A percentile compares a stretch with the other conserved stretches of the same genome.
Evolutionary conservation across 1,140 invertebrate genomes (phyloP).

Genomic region (Limonius californicus): DNA sequence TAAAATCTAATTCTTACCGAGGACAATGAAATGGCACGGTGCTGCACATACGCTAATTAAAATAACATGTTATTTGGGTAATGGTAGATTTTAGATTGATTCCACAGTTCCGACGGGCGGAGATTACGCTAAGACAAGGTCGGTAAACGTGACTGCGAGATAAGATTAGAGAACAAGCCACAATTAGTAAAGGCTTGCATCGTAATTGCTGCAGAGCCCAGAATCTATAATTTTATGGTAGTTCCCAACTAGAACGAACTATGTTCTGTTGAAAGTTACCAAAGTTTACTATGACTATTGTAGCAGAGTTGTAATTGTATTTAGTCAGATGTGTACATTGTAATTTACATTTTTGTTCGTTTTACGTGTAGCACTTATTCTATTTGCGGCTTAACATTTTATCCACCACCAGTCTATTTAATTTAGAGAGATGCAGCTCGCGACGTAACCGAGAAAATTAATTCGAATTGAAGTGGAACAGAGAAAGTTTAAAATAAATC

Average conservation of each 20-base stretch:
- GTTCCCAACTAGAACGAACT: conserved; percentile 30
- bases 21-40: too few species aligned
- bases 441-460: too few species aligned
- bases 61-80: neutral
- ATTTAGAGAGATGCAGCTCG: too few species aligned
- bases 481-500: too few species aligned
- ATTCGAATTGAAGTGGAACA: too few species aligned
- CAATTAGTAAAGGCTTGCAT: conserved; percentile 37
- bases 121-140: conserved; percentile 6
- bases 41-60: neutral
- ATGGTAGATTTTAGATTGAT: conserved; percentile 8
- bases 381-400: neutral
- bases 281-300: conserved; percentile 4
- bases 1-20: too few species aligned
- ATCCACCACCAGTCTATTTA: too few species aligned
- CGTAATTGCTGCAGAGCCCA: conserved; percentile 29
- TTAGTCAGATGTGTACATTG: conserved; percentile 16
- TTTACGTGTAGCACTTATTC: neutral
- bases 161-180: conserved; percentile 40
- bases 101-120: neutral
- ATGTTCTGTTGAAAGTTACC: neutral
- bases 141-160: conserved; percentile 24
- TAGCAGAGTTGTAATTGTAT: conserved; percentile 18
- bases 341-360: conserved; percentile 15
- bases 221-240: conserved; percentile 40